These are phyloP conservation scores for Chaetodon auriga DNA, from an alignment of 2,113 vertebrate genomes.

Conservation along the genomic window DNA sequence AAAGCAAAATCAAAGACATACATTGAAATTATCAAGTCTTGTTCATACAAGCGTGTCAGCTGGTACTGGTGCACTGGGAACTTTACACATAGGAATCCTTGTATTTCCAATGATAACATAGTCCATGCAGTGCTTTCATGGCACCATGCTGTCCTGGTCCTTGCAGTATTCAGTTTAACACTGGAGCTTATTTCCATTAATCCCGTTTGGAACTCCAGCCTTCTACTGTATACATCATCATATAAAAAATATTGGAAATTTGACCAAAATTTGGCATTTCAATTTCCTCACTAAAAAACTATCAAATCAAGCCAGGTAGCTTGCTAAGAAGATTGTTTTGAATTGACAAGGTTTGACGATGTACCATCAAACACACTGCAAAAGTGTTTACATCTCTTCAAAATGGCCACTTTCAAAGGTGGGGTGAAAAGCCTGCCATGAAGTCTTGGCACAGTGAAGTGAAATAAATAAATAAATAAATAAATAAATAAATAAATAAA, in stretches of 20 bases:
- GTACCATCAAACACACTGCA: neutral
- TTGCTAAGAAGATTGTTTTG: neutral
- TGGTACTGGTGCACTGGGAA: conserved; percentile 4
- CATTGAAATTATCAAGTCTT: conserved; percentile 25
- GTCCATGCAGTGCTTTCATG: conserved; percentile 45
- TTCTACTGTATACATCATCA: too few relatives aligned
- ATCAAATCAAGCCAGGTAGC: conserved; percentile 1
- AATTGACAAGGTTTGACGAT: neutral
- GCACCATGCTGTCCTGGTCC: conserved; percentile 26
- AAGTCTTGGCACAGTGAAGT: too few relatives aligned
- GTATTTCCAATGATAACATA: conserved; percentile 27
- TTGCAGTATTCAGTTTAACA: neutral
- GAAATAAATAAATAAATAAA: too few relatives aligned
- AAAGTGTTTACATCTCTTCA: neutral
- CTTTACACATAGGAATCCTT: neutral
- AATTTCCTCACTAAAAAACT: conserved; percentile 5
- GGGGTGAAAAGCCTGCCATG: neutral
- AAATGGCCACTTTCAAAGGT: neutral
- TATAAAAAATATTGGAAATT: conserved; percentile 2
- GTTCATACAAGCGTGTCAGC: conserved; percentile 14
- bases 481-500: too few relatives aligned
- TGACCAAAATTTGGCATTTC: conserved; percentile 2
- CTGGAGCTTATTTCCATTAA: neutral
- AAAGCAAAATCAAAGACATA: conserved; percentile 30
- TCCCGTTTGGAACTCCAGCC: neutral